Evolutionary conservation across 2,888 invertebrate species (phyloP), one percentile per base, ranked within the genome.

Genomic region (Mesochorus sp.): DNA sequence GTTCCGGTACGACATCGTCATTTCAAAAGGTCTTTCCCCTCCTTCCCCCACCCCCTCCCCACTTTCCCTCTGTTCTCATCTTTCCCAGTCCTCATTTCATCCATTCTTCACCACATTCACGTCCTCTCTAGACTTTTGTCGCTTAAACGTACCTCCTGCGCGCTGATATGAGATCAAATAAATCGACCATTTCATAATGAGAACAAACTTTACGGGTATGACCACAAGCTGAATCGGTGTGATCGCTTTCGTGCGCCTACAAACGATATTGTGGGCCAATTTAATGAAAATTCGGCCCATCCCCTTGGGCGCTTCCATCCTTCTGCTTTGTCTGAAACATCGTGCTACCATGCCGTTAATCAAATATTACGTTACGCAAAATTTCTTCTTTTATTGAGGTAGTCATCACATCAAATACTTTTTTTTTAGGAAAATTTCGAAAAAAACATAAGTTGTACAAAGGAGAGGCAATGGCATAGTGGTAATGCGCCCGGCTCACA

Each of bases 1-100:
- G 81, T 81, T 79, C 73, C 79, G 79, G 66, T 71, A 75, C 75
- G 79, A 75, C 75, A 79, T 79, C 75, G 75, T 79, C 71, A 79
- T 79, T 79, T 79, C 79, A 75, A 75, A 79, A 79, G 71, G 53
- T 59, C 59, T 75, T 26, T 49, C 49, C 28, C 66, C 72, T 24
- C 49, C 8, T 49, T 66, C 55, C 31, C 17, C 10, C 34, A 34
- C 42, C 37, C 49, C 14, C 49, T 19, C 49, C 12, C 37, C 21
- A 17, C 12, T 44, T 61, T 67, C 49, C 17, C 49, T 53, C 42
- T 26, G 0, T 37, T 31, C 73, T 34, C 73, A 62, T 62, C 62
- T 62, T 57, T 74, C 62, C 42, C 55, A 26, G 42, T 71, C n/a
- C 31, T 61, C 66, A 61, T 66, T 67, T 70, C 51, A 12, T 21